These are phyloP conservation scores for Megaleporinus macrocephalus DNA, from an alignment of 2,113 vertebrate species.

Conservation along the genomic window DNA sequence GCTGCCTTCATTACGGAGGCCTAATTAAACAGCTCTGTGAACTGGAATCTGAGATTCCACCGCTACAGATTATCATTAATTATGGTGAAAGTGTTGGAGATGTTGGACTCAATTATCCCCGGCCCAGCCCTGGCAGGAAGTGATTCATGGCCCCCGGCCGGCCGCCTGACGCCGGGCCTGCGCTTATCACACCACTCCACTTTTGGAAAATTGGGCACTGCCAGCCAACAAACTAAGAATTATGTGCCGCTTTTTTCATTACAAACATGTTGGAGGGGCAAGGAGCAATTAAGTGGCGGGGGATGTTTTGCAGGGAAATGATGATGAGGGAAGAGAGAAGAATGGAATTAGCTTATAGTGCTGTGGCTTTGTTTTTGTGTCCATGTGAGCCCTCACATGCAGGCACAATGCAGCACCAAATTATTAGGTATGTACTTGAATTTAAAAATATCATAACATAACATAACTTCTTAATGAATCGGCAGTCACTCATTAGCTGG, in stretches of 20 bases:
- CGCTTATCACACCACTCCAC: slow-evolving; percentile 98
- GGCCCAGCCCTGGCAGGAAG: slow-evolving; percentile 98
- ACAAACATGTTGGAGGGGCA: slow-evolving; percentile 98
- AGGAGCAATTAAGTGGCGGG: slow-evolving; percentile 96
- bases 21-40: slow-evolving; percentile 99
- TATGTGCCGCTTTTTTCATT: slow-evolving; percentile 98
- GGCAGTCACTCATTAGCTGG: not conserved
- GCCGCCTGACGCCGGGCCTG: slow-evolving; percentile 84
- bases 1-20: slow-evolving; percentile 99
- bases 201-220: slow-evolving; percentile 99
- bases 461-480: not conserved
- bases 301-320: slow-evolving; percentile 86
- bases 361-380: slow-evolving; percentile 42
- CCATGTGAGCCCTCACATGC: slow-evolving; percentile 34
- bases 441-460: not conserved
- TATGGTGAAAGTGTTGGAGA: slow-evolving; percentile 99
- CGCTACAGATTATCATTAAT: slow-evolving; percentile 99
- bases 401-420: slow-evolving; percentile 63
- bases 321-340: slow-evolving; percentile 73
- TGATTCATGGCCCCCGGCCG: slow-evolving; percentile 99
- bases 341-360: slow-evolving; percentile 67
- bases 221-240: slow-evolving; percentile 99
- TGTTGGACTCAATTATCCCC: slow-evolving; percentile 99
- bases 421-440: no score
- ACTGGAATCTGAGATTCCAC: slow-evolving; percentile 99